Percentiles rank a stretch among this genome's conserved stretches.
These are phyloP conservation scores for Condylura cristata DNA, from an alignment of 2,113 vertebrate genomes.

Conservation along the genomic window DNA sequence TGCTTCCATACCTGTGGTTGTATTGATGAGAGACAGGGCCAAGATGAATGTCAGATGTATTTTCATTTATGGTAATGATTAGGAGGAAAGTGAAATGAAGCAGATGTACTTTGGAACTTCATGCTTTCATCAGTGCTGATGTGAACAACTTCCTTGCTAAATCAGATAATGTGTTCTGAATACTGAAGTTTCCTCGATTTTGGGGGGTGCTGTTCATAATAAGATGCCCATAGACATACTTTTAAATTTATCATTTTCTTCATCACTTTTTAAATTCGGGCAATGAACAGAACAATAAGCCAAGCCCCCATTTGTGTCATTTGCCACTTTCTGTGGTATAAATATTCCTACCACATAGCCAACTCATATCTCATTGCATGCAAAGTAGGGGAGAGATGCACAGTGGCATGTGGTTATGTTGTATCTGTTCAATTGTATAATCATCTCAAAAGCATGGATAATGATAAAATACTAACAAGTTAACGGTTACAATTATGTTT, in stretches of 20 bases:
- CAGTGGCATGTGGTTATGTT: fast-evolving
- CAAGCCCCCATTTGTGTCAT: neutral
- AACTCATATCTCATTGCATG: too few relatives aligned
- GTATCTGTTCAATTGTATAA: neutral
- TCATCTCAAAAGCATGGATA: neutral
- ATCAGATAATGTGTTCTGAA: neutral
- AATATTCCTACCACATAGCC: neutral
- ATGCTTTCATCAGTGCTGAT: neutral
- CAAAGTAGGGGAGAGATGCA: neutral
- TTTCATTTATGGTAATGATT: neutral
- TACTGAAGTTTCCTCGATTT: neutral
- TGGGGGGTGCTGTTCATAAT: neutral
- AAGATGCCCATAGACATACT: neutral
- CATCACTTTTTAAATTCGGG: neutral
- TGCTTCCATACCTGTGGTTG: neutral
- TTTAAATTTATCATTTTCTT: neutral
- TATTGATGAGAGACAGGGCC: neutral
- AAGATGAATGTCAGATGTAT: neutral
- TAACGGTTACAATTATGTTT: neutral
- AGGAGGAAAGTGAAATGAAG: constrained; percentile 4
- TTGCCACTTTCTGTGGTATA: neutral
- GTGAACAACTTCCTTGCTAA: neutral
- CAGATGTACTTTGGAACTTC: neutral
- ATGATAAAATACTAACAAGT: neutral
- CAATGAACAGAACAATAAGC: neutral